phyloP scores from a whole-genome alignment of 2,888 invertebrate genomes.

The Cheilosia vulpina region DNA sequence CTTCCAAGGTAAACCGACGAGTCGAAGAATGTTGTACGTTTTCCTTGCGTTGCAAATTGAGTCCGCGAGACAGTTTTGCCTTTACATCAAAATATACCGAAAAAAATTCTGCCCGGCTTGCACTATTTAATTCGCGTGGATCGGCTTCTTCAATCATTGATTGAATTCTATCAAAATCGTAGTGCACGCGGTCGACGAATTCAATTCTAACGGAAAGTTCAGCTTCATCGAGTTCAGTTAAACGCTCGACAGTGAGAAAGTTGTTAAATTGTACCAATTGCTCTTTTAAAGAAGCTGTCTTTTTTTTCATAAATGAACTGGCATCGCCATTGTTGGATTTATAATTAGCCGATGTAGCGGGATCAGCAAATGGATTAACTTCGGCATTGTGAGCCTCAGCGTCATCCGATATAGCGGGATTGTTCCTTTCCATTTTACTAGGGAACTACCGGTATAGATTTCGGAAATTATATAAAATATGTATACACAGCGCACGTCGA shows the following conservation, averaged over 20 bases:
- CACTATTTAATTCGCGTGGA: too few species aligned
- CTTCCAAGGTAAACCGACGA: slow-evolving; percentile 39
- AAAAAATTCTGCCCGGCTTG: too few species aligned
- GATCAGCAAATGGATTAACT: background rate
- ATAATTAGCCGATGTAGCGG: background rate
- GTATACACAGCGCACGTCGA: too few species aligned
- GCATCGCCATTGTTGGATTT: background rate
- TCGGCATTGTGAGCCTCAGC: background rate
- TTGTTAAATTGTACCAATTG: slow-evolving; percentile 39
- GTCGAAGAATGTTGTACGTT: slow-evolving; percentile 43
- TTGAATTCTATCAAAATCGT: slow-evolving; percentile 44
- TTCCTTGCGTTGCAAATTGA: slow-evolving; percentile 8
- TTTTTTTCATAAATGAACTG: slow-evolving; percentile 12
- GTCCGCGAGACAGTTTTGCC: slow-evolving; percentile 48
- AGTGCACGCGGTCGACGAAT: slow-evolving; percentile 50
- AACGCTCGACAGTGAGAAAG: slow-evolving; percentile 24
- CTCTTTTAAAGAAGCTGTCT: slow-evolving; percentile 15
- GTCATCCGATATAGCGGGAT: slow-evolving; percentile 3
- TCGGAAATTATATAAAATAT: too few species aligned
- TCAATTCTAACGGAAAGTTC: slow-evolving; percentile 57
- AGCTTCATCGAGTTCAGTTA: slow-evolving; percentile 51
- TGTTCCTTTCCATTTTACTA: slow-evolving; percentile 15
- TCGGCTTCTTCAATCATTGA: background rate
- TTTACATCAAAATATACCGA: slow-evolving; percentile 51
- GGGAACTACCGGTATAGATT: background rate